Percentiles rank a stretch among this genome's conserved stretches.
Evolutionary conservation across 1,140 invertebrate species (phyloP).

Genomic region (Aricia agestis): DNA sequence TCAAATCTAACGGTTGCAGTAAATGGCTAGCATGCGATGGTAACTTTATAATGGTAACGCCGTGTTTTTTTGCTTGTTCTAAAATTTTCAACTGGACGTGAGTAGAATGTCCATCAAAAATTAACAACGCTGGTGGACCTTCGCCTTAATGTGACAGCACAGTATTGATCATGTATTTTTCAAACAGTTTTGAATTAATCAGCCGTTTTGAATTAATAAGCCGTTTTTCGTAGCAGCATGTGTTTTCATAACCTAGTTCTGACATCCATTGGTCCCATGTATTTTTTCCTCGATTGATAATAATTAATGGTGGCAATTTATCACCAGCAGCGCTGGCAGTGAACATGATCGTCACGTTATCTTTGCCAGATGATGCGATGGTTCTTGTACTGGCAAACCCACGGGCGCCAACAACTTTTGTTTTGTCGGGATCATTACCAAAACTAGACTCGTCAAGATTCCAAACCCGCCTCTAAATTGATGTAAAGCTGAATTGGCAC

Average conservation of each 20-base stretch:
- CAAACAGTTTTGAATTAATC: conserved; percentile 31
- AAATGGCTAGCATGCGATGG: conserved; percentile 41
- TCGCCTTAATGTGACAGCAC: conserved; percentile 10
- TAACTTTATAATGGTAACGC: conserved; percentile 40
- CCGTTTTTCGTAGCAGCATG: conserved; percentile 32
- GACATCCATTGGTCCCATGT: conserved; percentile 36
- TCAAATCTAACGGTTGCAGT: conserved; percentile 41
- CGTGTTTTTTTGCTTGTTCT: conserved; percentile 30
- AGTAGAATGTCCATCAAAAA: conserved; percentile 37
- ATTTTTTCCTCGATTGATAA: conserved; percentile 40
- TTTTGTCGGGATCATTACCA: conserved; percentile 36
- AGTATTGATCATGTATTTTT: conserved; percentile 14
- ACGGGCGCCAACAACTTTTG: conserved; percentile 38
- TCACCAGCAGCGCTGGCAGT: conserved; percentile 24
- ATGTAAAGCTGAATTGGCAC: too few species aligned
- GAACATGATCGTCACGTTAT: conserved; percentile 23
- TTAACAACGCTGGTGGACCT: conserved; percentile 32
- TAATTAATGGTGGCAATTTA: conserved; percentile 38
- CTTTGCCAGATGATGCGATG: conserved; percentile 18
- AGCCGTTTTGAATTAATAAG: conserved; percentile 29
- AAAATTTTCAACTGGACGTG: conserved; percentile 35
- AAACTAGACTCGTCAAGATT: conserved; percentile 48
- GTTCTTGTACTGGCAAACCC: conserved; percentile 20
- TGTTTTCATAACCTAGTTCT: conserved; percentile 27
- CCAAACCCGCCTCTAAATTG: conserved; percentile 28